Base-by-base conservation (phyloP, 2,888 invertebrate species). In the Eilema caniola region DNA sequence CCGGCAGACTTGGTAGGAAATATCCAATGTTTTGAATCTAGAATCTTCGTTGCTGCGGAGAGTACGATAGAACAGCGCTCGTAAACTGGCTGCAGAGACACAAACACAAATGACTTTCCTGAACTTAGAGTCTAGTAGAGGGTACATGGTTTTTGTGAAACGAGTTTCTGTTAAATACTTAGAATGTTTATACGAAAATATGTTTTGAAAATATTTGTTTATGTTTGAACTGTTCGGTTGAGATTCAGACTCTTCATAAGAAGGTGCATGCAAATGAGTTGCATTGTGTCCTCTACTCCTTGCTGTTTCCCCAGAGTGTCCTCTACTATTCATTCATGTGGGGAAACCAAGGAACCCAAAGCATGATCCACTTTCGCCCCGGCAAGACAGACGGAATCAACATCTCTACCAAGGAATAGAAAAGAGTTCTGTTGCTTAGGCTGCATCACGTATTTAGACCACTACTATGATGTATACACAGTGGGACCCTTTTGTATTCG, bases 31-130 rank as follows among this genome's bases (percentile, higher is more conserved):
- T 91, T 88, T 87, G 92, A 90, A 91, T 92, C 92, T 91, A 89
- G 90, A 92, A 93, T 92, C 91, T 92, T 90, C 90, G 89, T 83
- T 86, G 84, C 89, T 85, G 87, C 88, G 83, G 86, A 89, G 91
- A 88, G 89, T 88, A 89, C 88, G 93, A 93, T 92, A 92, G 91
- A 87, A 91, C 93, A 89, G 88, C 88, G 91, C 88, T 93, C 93
- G 93, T 94, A 94, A 94, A 94, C 92, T 90, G 85, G 82, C 82
- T 70, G 78, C 85, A 88, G 88, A 87, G 91, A 92, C 91, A 89
- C 90, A 89, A 86, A 89, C 91, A 90, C 90, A 90, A 91, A 92
- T 90, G 90, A 90, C 88, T 88, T 74, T 57, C 75, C 72, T 75
- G 83, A 76, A 83, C 83, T 86, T 78, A 70, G 80, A 85, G 56